phyloP scores from a whole-genome alignment of 2,797 vertebrate species.

The Lagorchestes hirsutus region DNA sequence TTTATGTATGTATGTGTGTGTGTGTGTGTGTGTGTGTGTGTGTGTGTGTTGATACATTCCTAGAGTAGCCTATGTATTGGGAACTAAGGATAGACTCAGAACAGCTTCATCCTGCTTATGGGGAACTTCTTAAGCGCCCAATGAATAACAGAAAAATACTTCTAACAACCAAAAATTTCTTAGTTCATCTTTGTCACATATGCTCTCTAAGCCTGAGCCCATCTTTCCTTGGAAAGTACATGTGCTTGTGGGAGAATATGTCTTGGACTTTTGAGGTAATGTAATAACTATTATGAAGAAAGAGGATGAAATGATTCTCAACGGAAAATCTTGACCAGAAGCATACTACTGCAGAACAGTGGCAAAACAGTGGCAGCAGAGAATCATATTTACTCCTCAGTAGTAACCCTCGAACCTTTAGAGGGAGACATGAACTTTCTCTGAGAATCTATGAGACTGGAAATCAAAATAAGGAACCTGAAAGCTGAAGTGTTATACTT shows the following conservation, averaged over 20 bases:
- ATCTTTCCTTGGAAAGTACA: not conserved
- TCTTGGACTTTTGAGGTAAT: not conserved
- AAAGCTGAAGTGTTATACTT: not conserved
- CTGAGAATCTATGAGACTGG: not conserved
- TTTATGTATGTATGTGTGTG: too few relatives aligned
- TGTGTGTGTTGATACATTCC: too few relatives aligned
- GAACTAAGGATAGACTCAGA: not conserved
- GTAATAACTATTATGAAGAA: not conserved
- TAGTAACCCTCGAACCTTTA: not conserved
- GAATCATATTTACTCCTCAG: not conserved
- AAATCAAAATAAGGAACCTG: not conserved
- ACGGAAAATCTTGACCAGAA: not conserved
- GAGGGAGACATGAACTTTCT: not conserved
- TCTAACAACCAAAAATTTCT: not conserved
- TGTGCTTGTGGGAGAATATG: not conserved
- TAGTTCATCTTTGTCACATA: not conserved
- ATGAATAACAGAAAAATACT: not conserved
- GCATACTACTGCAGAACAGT: not conserved
- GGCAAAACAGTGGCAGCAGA: not conserved
- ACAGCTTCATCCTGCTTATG: not conserved
- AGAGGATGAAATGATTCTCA: not conserved
- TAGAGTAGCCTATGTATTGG: too few relatives aligned
- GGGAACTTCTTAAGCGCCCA: not conserved
- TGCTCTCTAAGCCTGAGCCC: not conserved
- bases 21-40: too few relatives aligned